Base-by-base conservation (phyloP, 2,797 vertebrate genomes). In the Neosilurus mollespiculum region DNA sequence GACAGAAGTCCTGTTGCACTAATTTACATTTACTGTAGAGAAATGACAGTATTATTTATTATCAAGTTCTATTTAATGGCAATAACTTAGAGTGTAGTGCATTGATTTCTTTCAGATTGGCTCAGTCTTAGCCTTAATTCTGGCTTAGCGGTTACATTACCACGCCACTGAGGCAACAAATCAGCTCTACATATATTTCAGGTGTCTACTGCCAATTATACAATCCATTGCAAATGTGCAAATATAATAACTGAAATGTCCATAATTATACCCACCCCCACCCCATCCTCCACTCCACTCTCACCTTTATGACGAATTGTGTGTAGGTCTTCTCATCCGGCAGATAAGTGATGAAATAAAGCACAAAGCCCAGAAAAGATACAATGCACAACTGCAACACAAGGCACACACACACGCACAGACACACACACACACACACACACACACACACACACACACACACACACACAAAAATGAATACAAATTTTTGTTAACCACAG, bases 301-400 rank as follows among this genome's bases (percentile, higher is more conserved):
- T 92, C 93, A 99, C 98, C 95, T 99, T 99, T 89, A 93, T 91
- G 62, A 94, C 90, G 90, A 99, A 99, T 65, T 99, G 98, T 75
- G 92, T 70, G 22, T 95, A 94, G 0, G 95, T 95, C 89, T 92
- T 96, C 91, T 99, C 98, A 1, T 99, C 96, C 0, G 97, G 95
- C 62, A 93, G 93, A 88, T 97, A 98, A 0, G 94, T 96, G 90
- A 97, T 86, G 53, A 96, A 98, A 83, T 96, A 97, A 90, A 98
- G 94, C 87, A 97, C 90, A 81, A 99, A 93, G 24, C 98, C 97
- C 86, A 98, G 88, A 64, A 98, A 89, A 87, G 97, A 94, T 77
- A 96, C 96, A 37, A 97, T 24, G 69, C 96, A 97, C 86, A 99
- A 92, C 98, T 99, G 90, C 49, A 92, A 88, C 37, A 87, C 30